A percentile compares a stretch with the other conserved stretches of the same genome.
phyloP scores from a whole-genome alignment of 2,113 vertebrate species.

The Dicrurus megarhynchus region DNA sequence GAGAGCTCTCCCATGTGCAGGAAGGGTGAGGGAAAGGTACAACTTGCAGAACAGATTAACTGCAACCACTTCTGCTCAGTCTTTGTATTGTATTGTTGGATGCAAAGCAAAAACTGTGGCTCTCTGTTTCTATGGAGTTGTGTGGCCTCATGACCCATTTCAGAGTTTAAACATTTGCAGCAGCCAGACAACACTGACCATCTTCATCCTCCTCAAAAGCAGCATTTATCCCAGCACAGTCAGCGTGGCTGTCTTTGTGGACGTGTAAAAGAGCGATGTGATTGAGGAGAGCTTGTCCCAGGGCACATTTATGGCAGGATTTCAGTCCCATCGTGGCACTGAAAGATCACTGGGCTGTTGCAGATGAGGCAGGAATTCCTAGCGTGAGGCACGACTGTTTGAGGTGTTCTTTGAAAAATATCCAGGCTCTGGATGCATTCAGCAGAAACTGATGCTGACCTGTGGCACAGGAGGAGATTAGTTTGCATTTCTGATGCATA shows the following conservation, averaged over 20 bases:
- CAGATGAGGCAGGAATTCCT: constrained; percentile 65
- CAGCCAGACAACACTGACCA: constrained; percentile 46
- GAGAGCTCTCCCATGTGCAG: neutral
- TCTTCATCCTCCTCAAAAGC: constrained; percentile 53
- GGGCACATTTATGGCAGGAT: constrained; percentile 52
- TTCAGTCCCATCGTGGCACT: constrained; percentile 54
- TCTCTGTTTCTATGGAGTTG: neutral
- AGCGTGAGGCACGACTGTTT: neutral
- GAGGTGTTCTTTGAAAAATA: constrained; percentile 47
- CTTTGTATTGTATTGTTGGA: neutral
- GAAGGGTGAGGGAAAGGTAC: neutral
- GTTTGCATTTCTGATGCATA: constrained; percentile 21
- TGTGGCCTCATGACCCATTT: constrained; percentile 48
- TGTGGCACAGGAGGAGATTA: constrained; percentile 36
- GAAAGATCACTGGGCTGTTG: constrained; percentile 68
- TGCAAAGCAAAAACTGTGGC: neutral
- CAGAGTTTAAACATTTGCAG: constrained; percentile 53
- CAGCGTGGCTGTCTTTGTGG: constrained; percentile 53
- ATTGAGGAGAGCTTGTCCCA: constrained; percentile 69
- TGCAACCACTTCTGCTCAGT: neutral
- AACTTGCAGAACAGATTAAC: neutral
- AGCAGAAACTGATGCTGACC: constrained; percentile 54
- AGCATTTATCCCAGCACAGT: constrained; percentile 47
- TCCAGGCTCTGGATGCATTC: neutral
- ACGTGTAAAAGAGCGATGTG: constrained; percentile 44